Evolutionary conservation across 2,113 vertebrate genomes (phyloP).

Genomic region (Elanoides forficatus): DNA sequence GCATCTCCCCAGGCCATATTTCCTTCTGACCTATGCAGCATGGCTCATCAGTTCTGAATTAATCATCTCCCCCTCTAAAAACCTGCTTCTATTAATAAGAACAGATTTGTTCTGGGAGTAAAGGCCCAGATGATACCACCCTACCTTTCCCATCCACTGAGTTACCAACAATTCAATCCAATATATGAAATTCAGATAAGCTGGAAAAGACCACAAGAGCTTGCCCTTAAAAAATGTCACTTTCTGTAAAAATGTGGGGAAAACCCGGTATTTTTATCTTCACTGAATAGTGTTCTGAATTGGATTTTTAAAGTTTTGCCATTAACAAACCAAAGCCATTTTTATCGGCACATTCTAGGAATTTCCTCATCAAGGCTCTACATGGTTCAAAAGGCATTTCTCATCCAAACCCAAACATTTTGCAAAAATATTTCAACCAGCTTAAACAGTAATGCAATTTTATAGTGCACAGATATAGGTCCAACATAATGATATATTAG

Average conservation of each 20-base stretch:
- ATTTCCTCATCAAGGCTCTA: not conserved
- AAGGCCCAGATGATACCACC: not conserved
- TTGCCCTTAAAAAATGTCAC: not conserved
- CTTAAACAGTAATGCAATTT: constrained; percentile 9
- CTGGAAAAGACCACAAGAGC: not conserved
- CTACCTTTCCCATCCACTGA: not conserved
- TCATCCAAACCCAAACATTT: constrained; percentile 2
- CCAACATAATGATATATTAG: constrained; percentile 11
- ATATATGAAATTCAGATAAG: not conserved
- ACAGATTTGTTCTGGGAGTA: not conserved
- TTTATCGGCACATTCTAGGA: not conserved
- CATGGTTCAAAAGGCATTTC: not conserved
- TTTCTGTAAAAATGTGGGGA: not conserved
- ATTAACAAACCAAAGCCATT: not conserved
- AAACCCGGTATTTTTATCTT: not conserved
- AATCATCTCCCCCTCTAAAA: not conserved
- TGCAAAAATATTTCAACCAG: constrained; percentile 14
- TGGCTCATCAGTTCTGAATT: not conserved
- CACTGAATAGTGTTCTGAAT: not conserved
- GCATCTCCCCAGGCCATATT: not conserved
- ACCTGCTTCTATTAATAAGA: not conserved
- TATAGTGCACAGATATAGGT: not conserved
- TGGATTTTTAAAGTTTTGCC: not conserved
- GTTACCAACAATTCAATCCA: not conserved
- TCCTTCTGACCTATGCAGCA: not conserved